A percentile compares a stretch with the other conserved stretches of the same genome.
phyloP scores from a whole-genome alignment of 2,888 invertebrate genomes.

The Hirtodrosophila cameraria region DNA sequence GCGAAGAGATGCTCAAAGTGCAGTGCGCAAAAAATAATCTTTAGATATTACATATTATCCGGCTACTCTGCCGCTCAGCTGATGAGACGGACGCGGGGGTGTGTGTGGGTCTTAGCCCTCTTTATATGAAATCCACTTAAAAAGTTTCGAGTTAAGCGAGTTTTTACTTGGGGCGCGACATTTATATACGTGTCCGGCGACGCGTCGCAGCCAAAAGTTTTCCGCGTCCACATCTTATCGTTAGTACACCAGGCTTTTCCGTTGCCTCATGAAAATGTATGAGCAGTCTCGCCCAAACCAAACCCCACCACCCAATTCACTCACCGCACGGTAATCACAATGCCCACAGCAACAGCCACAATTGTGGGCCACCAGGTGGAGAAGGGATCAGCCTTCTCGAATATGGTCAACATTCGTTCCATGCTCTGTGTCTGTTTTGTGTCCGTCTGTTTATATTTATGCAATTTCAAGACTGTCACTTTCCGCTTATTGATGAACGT shows the following conservation, averaged over 20 bases:
- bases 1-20: conserved; percentile 29
- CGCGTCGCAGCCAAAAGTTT: conserved; percentile 55
- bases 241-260: conserved; percentile 39
- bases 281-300: conserved; percentile 3
- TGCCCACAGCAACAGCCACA: conserved; percentile 84
- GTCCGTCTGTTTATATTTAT: not conserved
- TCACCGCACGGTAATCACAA: conserved; percentile 85
- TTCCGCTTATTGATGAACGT: conserved; percentile 47
- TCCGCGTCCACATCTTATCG: conserved; percentile 50
- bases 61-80: conserved; percentile 17
- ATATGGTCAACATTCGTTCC: conserved; percentile 81
- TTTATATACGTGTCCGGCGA: conserved; percentile 63
- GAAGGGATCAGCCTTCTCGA: conserved; percentile 84
- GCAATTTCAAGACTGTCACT: conserved; percentile 31
- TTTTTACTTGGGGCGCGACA: conserved; percentile 59
- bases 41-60: conserved; percentile 73
- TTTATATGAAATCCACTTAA: conserved; percentile 73
- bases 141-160: conserved; percentile 63
- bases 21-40: conserved; percentile 62
- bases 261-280: conserved; percentile 53
- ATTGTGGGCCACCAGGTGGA: conserved; percentile 86
- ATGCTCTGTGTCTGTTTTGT: conserved; percentile 45
- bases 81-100: not conserved
- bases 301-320: conserved; percentile 34
- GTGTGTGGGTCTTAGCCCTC: conserved; percentile 23